phyloP scores from a whole-genome alignment of 2,888 invertebrate genomes.

The Cerceris rybyensis region DNA sequence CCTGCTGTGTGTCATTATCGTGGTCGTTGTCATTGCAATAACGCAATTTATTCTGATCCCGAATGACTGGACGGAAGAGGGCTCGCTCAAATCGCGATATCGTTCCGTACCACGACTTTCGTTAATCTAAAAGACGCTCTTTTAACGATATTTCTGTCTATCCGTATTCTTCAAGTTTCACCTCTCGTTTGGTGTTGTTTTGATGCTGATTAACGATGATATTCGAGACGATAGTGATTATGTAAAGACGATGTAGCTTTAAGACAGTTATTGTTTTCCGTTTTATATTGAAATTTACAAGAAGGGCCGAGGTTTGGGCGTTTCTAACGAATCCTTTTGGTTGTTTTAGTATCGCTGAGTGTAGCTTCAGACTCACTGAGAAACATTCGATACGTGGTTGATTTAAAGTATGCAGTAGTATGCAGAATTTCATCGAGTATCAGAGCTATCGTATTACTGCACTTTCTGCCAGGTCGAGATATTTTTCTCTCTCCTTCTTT shows the following conservation, averaged over 20 bases:
- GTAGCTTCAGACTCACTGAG: constrained; percentile 22
- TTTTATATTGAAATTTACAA: not conserved
- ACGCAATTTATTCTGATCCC: constrained; percentile 61
- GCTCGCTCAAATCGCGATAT: constrained; percentile 66
- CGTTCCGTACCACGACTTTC: constrained; percentile 61
- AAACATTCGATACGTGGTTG: constrained; percentile 20
- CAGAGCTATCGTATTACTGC: constrained; percentile 22
- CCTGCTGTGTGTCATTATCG: constrained; percentile 30
- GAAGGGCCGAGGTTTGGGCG: constrained; percentile 60
- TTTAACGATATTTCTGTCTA: constrained; percentile 2
- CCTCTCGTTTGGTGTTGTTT: not conserved
- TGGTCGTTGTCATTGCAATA: constrained; percentile 62
- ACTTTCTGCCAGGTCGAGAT: constrained; percentile 31
- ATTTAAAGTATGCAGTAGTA: constrained; percentile 7
- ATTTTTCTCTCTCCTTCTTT: not conserved
- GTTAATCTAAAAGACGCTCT: constrained; percentile 25
- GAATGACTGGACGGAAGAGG: constrained; percentile 74
- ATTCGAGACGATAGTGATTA: constrained; percentile 11
- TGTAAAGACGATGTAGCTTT: constrained; percentile 13
- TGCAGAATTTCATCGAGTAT: constrained; percentile 7
- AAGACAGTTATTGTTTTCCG: not conserved
- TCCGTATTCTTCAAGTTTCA: not conserved
- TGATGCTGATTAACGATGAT: constrained; percentile 4
- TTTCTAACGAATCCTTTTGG: constrained; percentile 6
- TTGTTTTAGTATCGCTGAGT: constrained; percentile 7